phyloP scores from a whole-genome alignment of 2,797 vertebrate species.

The Falco naumanni region DNA sequence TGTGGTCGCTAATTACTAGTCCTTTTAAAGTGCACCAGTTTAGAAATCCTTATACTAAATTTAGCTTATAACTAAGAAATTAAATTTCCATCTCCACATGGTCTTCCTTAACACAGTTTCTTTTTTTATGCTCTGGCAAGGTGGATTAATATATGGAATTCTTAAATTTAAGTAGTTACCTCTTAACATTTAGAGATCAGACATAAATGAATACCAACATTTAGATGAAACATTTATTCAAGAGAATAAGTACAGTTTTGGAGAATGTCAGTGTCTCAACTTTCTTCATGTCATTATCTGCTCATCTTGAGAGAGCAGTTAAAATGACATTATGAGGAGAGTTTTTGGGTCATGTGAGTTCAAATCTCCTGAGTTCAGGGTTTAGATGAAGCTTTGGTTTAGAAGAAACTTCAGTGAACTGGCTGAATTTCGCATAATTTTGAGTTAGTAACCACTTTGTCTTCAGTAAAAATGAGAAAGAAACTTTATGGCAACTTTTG shows the following conservation, averaged over 20 bases:
- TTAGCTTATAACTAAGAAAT: neutral
- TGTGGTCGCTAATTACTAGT: neutral
- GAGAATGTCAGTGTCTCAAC: neutral
- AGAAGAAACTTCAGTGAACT: neutral
- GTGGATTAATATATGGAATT: neutral
- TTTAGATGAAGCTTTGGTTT: conserved; percentile 19
- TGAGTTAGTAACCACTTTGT: neutral
- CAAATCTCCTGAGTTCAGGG: neutral
- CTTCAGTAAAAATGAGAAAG: neutral
- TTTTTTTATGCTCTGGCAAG: neutral
- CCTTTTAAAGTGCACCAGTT: neutral
- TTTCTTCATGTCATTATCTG: neutral
- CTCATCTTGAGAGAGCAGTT: neutral
- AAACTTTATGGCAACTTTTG: neutral
- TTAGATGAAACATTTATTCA: conserved; percentile 13
- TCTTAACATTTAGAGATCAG: neutral
- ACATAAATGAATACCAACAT: neutral
- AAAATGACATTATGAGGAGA: neutral
- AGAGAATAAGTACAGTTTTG: neutral
- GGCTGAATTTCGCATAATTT: neutral
- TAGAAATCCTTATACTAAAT: neutral
- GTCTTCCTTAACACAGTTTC: neutral
- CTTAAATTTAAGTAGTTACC: neutral
- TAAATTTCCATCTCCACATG: neutral
- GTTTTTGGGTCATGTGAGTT: neutral